Evolutionary conservation across 2,113 vertebrate genomes (phyloP), one percentile per base, ranked within the genome.

Genomic region (Globicephala melas): DNA sequence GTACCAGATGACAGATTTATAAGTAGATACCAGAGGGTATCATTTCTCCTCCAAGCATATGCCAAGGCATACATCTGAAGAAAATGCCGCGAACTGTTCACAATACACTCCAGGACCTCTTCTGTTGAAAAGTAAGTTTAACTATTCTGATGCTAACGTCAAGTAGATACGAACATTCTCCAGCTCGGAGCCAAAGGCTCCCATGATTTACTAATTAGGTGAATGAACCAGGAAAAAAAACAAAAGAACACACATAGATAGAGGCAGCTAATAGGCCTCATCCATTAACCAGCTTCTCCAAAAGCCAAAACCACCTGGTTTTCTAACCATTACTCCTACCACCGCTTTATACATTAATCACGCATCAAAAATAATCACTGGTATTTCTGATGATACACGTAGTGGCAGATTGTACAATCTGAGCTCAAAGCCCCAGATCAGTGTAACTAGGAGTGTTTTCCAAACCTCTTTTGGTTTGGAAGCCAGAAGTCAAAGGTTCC

Each of bases 21-120:
- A 95, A 80, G 65, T 44, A 95, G 95, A 71, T 95, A 94, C 84
- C 77, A 97, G 86, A 5, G 53, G 93, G 97, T 73, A 91, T 96
- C 97, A 41, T 94, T 96, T 95, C 94, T 91, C 84, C 87, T 96
- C 95, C 88, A 95, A 98, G 82, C 97, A 97, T 90, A 95, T 94
- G 95, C 91, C 82, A 93, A 93, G 84, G 71, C 92, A 94, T n/a
- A 95, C 84, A 79, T 60, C 47, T 55, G 87, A 94, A 87, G 67
- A 90, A 92, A 97, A 88, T 21, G 77, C 9, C 81, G 71, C 65
- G 4, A 58, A 41, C 60, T 89, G 82, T 80, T 95, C 74, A 92
- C 71, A 95, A 82, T 65, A 82, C 53, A 92, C 65, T 88, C 60
- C 60, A 82, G 41, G 60, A 93, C 50, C 63, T 93, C 91, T 80